Evolutionary conservation across 2,888 invertebrate species (phyloP).

Genomic region (Dasysyrphus albostriatus): DNA sequence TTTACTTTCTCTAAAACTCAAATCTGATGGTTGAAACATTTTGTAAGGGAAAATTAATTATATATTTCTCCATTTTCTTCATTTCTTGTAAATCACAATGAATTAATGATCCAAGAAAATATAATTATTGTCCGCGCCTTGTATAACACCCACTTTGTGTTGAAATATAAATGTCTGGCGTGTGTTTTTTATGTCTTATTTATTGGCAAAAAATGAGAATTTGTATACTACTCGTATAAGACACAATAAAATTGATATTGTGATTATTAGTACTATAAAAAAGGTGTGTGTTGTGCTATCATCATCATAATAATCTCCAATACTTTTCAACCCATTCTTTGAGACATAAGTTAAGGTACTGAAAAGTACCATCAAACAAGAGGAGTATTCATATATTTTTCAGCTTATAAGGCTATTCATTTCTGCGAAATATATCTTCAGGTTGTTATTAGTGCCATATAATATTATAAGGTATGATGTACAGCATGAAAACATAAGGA

Average conservation of each 20-base stretch:
- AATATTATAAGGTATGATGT: too few species aligned
- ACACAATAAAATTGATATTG: not conserved
- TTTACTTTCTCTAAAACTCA: not conserved
- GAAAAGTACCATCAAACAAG: not conserved
- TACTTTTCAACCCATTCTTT: not conserved
- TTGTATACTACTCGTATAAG: too few species aligned
- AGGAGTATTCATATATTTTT: not conserved
- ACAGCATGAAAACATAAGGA: too few species aligned
- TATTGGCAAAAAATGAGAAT: too few species aligned
- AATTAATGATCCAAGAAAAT: constrained; percentile 7
- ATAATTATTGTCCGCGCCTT: not conserved
- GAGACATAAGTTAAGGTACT: not conserved
- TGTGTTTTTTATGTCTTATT: not conserved
- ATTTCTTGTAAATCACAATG: not conserved
- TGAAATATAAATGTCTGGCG: not conserved
- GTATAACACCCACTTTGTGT: not conserved
- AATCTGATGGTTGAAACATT: not conserved
- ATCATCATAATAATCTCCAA: not conserved
- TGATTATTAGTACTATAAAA: not conserved
- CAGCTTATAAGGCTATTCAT: too few species aligned
- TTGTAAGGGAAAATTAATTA: not conserved
- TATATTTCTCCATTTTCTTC: not conserved
- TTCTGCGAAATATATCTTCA: too few species aligned
- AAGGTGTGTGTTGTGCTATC: not conserved
- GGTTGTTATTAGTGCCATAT: too few species aligned